These are phyloP conservation scores for Tipula confusa DNA, from an alignment of 2,888 invertebrate species.

Conservation along the genomic window DNA sequence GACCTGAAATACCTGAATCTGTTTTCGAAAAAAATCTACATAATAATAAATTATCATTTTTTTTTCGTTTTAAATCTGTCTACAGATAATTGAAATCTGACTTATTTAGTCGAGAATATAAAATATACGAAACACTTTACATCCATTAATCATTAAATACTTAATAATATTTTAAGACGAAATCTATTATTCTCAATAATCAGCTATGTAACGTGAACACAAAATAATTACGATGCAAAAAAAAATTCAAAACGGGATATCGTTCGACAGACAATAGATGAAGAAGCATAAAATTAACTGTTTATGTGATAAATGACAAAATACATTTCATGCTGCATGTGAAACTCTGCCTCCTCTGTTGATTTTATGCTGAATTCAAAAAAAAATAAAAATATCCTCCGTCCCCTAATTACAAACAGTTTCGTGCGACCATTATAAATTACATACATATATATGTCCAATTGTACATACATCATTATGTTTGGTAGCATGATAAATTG, in stretches of 20 bases:
- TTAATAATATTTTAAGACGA: neutral
- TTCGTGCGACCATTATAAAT: neutral
- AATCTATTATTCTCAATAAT: neutral
- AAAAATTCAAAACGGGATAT: neutral
- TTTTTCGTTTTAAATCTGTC: neutral
- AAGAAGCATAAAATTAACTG: neutral
- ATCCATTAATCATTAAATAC: neutral
- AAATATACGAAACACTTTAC: neutral
- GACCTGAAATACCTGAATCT: neutral
- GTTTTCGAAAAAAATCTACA: neutral
- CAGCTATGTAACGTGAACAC: neutral
- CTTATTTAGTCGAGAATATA: neutral
- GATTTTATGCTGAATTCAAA: constrained; percentile 20
- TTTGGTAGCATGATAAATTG: constrained; percentile 5
- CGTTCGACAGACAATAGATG: neutral
- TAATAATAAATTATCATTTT: constrained; percentile 3
- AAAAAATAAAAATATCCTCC: too few relatives aligned
- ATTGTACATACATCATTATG: neutral
- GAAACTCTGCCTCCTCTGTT: neutral
- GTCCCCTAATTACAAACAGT: neutral
- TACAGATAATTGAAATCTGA: neutral
- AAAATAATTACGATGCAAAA: constrained; percentile 15
- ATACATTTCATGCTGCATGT: neutral
- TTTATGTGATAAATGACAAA: neutral
- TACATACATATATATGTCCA: neutral